Evolutionary conservation across 1,140 invertebrate genomes (phyloP).

Genomic region (Ips typographus): DNA sequence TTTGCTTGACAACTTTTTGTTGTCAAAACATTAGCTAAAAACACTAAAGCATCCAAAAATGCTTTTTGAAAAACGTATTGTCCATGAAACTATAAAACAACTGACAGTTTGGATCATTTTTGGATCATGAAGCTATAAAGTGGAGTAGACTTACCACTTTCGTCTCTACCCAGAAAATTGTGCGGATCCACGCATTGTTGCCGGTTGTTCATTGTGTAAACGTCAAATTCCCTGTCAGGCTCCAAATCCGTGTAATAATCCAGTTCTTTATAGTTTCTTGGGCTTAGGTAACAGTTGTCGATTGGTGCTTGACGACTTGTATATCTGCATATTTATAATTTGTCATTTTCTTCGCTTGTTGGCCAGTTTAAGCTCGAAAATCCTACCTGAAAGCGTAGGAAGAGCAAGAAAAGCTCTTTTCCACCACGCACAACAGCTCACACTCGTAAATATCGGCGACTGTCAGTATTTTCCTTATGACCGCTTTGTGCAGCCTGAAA

Average conservation of each 20-base stretch:
- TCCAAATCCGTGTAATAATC: conserved; percentile 73
- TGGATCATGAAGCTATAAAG: too few relatives aligned
- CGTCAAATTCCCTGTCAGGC: conserved; percentile 75
- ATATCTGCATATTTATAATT: conserved; percentile 47
- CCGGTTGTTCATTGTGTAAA: conserved; percentile 67
- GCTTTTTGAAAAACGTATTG: too few relatives aligned
- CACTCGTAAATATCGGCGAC: conserved; percentile 71
- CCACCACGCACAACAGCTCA: conserved; percentile 70
- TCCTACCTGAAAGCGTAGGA: conserved; percentile 72
- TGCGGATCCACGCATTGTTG: conserved; percentile 41
- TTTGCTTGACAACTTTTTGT: too few relatives aligned
- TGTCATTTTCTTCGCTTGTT: too few relatives aligned
- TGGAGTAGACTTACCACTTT: conserved; percentile 47
- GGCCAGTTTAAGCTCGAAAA: too few relatives aligned
- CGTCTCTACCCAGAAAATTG: conserved; percentile 33
- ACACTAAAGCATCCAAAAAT: too few relatives aligned
- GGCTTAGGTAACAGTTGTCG: conserved; percentile 77
- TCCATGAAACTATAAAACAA: too few relatives aligned
- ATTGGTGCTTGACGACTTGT: conserved; percentile 50
- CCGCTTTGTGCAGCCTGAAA: conserved; percentile 66
- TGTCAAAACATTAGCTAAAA: too few relatives aligned
- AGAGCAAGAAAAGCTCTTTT: conserved; percentile 68
- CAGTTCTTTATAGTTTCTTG: conserved; percentile 63
- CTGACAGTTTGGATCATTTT: too few relatives aligned
- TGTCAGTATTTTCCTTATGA: conserved; percentile 63